These are phyloP conservation scores for Apteryx mantelli DNA, from an alignment of 2,113 vertebrate genomes.

Conservation along the genomic window DNA sequence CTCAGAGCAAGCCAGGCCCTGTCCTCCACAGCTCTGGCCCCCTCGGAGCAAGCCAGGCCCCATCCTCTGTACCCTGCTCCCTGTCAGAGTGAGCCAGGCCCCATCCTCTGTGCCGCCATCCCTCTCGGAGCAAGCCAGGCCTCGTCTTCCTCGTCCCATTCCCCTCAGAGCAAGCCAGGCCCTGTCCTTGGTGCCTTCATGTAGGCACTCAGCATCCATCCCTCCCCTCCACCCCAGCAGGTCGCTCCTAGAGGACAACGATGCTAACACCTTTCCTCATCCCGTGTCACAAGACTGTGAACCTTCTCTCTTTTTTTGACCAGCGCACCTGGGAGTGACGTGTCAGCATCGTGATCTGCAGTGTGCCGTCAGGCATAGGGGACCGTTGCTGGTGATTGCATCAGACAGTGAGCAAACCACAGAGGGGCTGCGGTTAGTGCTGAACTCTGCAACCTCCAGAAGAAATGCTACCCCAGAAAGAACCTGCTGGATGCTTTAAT, in stretches of 20 bases:
- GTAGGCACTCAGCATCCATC: neutral
- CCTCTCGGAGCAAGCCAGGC: neutral
- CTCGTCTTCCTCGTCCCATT: too few species aligned
- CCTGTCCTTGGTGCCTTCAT: too few species aligned
- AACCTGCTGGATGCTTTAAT: neutral
- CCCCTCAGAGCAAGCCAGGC: neutral
- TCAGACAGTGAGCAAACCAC: neutral
- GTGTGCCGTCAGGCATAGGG: neutral
- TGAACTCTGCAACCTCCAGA: neutral
- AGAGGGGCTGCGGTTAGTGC: neutral
- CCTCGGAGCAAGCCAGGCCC: too few species aligned
- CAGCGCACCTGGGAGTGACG: too few species aligned
- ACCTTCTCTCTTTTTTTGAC: too few species aligned
- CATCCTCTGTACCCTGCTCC: too few species aligned
- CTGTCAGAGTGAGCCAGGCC: neutral
- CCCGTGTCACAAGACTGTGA: fast-evolving
- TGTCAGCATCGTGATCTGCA: neutral
- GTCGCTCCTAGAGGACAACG: fast-evolving
- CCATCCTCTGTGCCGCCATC: too few species aligned
- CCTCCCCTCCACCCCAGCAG: neutral
- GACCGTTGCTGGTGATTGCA: too few species aligned
- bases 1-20: neutral
- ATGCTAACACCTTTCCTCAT: fast-evolving
- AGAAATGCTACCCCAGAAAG: neutral
- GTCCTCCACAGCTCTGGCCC: too few species aligned